A percentile compares a stretch with the other conserved stretches of the same genome.
Evolutionary conservation across 2,113 vertebrate genomes (phyloP).

Genomic region (Harpagus bidentatus): DNA sequence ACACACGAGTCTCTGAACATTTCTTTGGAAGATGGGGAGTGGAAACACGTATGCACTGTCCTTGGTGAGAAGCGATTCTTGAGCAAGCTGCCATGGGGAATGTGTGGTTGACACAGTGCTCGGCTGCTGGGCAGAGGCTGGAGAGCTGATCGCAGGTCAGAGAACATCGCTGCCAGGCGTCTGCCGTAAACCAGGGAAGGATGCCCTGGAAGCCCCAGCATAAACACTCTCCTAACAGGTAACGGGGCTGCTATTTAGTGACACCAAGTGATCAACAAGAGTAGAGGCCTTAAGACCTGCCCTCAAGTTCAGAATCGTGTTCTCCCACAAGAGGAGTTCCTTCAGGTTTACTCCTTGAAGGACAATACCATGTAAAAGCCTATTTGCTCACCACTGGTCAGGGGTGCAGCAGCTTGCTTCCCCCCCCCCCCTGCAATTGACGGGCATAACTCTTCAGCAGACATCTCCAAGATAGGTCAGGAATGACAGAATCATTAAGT

Average conservation of each 20-base stretch:
- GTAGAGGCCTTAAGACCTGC: neutral
- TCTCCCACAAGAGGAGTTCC: neutral
- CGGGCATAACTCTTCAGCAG: neutral
- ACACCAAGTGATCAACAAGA: neutral
- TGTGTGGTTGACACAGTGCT: fast-evolving
- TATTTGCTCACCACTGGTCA: fast-evolving
- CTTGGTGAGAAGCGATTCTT: fast-evolving
- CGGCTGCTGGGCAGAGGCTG: fast-evolving
- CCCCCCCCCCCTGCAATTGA: no score
- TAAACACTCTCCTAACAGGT: neutral
- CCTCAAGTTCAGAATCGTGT: neutral
- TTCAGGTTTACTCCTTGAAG: neutral
- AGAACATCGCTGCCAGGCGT: fast-evolving
- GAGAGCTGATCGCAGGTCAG: neutral
- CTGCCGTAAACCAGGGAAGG: neutral
- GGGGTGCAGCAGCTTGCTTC: neutral
- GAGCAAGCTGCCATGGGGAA: neutral
- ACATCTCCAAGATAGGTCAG: neutral
- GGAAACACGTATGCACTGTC: fast-evolving
- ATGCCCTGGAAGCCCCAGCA: neutral
- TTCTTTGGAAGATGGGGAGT: neutral
- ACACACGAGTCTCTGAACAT: fast-evolving
- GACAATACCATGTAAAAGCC: neutral
- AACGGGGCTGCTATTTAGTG: fast-evolving
- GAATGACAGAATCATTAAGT: neutral